Percentiles rank a stretch among this genome's conserved stretches.
These are phyloP conservation scores for Cheirogaleus major DNA, from an alignment of 2,797 vertebrate genomes.

Conservation along the genomic window DNA sequence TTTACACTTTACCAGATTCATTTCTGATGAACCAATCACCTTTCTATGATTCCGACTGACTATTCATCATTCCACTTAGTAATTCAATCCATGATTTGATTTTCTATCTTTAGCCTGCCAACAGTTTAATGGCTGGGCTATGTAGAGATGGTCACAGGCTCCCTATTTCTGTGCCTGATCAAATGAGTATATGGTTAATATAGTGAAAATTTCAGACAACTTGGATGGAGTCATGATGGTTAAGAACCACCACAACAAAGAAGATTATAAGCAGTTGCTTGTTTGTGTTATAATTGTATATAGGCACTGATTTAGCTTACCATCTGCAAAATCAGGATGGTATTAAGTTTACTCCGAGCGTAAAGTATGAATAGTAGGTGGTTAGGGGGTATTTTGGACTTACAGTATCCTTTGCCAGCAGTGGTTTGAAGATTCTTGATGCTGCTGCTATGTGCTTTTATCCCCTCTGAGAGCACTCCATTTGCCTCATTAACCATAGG, in stretches of 20 bases:
- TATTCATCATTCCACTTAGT: not conserved
- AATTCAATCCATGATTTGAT: not conserved
- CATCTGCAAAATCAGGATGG: slow-evolving; percentile 61
- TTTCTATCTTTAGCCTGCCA: not conserved
- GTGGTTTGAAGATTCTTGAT: slow-evolving; percentile 58
- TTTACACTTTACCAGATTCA: not conserved
- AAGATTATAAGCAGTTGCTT: not conserved
- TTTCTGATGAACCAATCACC: not conserved
- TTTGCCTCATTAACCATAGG: slow-evolving; percentile 76
- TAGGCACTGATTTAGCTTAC: slow-evolving; percentile 59
- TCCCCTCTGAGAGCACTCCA: slow-evolving; percentile 69
- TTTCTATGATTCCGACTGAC: not conserved
- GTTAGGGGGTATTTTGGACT: slow-evolving; percentile 53
- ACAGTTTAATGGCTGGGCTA: not conserved
- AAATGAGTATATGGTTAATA: not conserved
- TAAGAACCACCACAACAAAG: not conserved
- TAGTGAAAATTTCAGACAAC: not conserved
- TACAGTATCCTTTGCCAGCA: slow-evolving; percentile 47
- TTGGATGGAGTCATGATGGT: not conserved
- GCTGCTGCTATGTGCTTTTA: slow-evolving; percentile 38
- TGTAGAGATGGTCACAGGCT: not conserved
- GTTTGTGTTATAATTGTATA: slow-evolving; percentile 2
- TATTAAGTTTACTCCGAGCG: slow-evolving; percentile 19
- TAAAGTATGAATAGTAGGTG: slow-evolving; percentile 61
- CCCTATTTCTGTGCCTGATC: not conserved